A percentile compares a stretch with the other conserved stretches of the same genome.
phyloP scores from a whole-genome alignment of 1,140 invertebrate species.

The Hesperophylax magnus region DNA sequence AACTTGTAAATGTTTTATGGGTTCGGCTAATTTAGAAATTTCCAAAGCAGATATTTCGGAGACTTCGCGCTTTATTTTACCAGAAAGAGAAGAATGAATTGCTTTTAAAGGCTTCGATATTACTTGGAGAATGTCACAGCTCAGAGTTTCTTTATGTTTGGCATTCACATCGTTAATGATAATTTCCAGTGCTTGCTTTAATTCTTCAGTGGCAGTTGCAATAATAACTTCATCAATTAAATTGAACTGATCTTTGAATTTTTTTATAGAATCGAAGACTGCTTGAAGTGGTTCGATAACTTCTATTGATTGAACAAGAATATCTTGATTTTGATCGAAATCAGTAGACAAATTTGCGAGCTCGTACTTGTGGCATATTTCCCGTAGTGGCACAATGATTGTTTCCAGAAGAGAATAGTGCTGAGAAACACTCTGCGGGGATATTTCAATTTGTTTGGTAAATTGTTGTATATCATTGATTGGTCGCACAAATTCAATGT shows the following conservation, averaged over 20 bases:
- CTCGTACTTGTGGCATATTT: constrained; percentile 54
- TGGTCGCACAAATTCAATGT: constrained; percentile 46
- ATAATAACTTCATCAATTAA: no score
- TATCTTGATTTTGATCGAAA: not conserved
- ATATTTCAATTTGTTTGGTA: constrained; percentile 51
- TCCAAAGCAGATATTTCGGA: constrained; percentile 34
- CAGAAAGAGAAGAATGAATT: constrained; percentile 24
- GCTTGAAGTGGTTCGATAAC: constrained; percentile 36
- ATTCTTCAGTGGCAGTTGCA: not conserved
- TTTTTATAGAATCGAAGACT: not conserved
- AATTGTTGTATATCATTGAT: constrained; percentile 53
- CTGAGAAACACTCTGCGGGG: constrained; percentile 40
- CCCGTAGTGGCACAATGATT: constrained; percentile 49
- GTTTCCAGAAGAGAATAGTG: constrained; percentile 44
- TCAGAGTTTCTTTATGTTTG: constrained; percentile 13
- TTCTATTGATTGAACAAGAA: constrained; percentile 1
- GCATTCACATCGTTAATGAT: not conserved
- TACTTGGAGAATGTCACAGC: constrained; percentile 41
- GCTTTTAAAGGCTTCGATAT: constrained; percentile 46
- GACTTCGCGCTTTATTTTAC: constrained; percentile 3
- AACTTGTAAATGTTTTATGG: constrained; percentile 52
- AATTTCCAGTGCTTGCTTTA: not conserved
- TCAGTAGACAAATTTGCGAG: constrained; percentile 46
- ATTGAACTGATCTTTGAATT: no score
- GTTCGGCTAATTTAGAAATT: constrained; percentile 45